These are phyloP conservation scores for Pseudococcus jackbeardsleyi DNA, from an alignment of 2,888 invertebrate genomes.

Conservation along the genomic window DNA sequence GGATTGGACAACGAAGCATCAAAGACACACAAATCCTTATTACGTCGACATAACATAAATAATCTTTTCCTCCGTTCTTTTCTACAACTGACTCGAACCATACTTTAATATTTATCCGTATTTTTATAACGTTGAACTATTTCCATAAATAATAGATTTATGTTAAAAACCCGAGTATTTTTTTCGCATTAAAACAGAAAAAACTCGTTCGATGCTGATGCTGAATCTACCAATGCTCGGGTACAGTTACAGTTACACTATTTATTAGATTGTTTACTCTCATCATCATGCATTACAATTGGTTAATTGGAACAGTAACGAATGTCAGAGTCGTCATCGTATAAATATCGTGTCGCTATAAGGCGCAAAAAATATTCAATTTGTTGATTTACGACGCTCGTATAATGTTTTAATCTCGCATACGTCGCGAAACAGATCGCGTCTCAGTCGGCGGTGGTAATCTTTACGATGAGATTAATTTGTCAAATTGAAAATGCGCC, in stretches of 20 bases:
- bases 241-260: conserved; percentile 35
- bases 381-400: conserved; percentile 18
- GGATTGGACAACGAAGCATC: neutral
- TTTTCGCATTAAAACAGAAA: conserved; percentile 10
- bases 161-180: conserved; percentile 11
- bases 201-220: conserved; percentile 31
- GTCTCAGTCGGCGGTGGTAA: conserved; percentile 22
- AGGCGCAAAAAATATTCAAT: neutral
- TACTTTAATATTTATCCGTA: conserved; percentile 3
- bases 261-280: conserved; percentile 48
- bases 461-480: conserved; percentile 5
- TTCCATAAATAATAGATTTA: conserved; percentile 54
- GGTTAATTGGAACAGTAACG: conserved; percentile 36
- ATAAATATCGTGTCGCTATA: neutral
- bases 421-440: neutral
- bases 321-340: neutral
- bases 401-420: conserved; percentile 17
- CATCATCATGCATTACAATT: conserved; percentile 25
- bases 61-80: neutral
- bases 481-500: conserved; percentile 22
- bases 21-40: neutral
- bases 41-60: neutral
- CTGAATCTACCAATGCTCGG: neutral
- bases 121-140: conserved; percentile 49
- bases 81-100: neutral